These are phyloP conservation scores for Gymnoscopelus braueri DNA, from an alignment of 2,797 vertebrate species.

Conservation along the genomic window DNA sequence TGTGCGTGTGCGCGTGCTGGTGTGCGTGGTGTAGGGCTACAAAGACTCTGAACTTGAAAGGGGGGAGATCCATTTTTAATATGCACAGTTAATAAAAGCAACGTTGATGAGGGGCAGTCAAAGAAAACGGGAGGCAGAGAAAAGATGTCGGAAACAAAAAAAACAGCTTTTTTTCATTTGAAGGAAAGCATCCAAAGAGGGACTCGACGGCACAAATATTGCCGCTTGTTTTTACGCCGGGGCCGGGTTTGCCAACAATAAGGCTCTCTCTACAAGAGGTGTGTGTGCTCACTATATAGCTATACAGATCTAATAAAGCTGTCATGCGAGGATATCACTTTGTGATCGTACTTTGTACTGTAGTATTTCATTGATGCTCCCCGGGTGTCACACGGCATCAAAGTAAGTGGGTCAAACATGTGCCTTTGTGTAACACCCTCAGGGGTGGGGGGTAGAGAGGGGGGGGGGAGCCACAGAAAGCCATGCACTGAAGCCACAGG, in stretches of 20 bases:
- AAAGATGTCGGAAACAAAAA: slow-evolving; percentile 24
- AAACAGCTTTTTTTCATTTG: slow-evolving; percentile 31
- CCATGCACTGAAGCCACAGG: neutral
- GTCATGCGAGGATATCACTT: neutral
- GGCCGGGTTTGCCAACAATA: neutral
- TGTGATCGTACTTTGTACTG: neutral
- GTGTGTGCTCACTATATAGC: neutral
- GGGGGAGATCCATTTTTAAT: slow-evolving; percentile 60
- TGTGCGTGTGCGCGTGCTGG: neutral
- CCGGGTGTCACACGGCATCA: slow-evolving; percentile 31
- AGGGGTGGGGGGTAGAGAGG: neutral
- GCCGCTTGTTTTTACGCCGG: slow-evolving; percentile 15
- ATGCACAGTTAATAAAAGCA: slow-evolving; percentile 36
- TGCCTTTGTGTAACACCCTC: slow-evolving; percentile 23
- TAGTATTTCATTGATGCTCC: slow-evolving; percentile 24
- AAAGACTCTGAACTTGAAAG: slow-evolving; percentile 58
- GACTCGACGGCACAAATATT: neutral
- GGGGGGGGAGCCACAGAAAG: neutral
- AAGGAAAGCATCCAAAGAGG: slow-evolving; percentile 11
- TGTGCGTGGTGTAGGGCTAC: slow-evolving; percentile 10
- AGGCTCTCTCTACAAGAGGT: neutral
- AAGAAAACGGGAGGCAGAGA: slow-evolving; percentile 40
- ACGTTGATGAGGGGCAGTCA: slow-evolving; percentile 35
- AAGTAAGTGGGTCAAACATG: slow-evolving; percentile 34
- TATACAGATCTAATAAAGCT: slow-evolving; percentile 14